phyloP scores from a whole-genome alignment of 2,797 vertebrate genomes.

The Manis crassicaudata region DNA sequence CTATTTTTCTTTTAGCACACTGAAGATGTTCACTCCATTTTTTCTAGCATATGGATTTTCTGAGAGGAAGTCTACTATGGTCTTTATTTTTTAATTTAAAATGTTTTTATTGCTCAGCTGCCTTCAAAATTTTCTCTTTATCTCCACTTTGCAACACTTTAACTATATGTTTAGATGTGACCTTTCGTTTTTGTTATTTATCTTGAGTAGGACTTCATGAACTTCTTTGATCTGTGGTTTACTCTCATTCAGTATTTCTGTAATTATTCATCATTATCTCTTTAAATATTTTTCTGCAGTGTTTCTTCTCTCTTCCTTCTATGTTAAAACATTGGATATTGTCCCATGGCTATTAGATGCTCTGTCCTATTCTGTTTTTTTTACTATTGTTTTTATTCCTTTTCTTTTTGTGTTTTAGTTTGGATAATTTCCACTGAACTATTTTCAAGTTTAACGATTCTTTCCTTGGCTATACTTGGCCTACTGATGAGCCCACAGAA shows the following conservation, averaged over 20 bases:
- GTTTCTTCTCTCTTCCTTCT: not conserved
- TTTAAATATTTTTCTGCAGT: not conserved
- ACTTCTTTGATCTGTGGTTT: not conserved
- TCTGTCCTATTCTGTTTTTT: not conserved
- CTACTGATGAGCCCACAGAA: not conserved
- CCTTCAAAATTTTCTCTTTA: not conserved
- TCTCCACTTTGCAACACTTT: not conserved
- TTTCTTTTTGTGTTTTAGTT: conserved; percentile 14
- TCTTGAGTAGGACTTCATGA: not conserved
- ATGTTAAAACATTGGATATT: not conserved
- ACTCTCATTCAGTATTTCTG: not conserved
- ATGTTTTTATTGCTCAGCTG: not conserved
- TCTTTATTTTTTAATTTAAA: not conserved
- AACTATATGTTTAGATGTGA: not conserved
- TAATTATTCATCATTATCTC: not conserved
- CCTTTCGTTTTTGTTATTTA: not conserved
- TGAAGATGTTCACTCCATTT: not conserved
- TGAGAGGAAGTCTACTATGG: not conserved
- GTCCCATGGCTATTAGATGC: not conserved
- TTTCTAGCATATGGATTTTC: not conserved
- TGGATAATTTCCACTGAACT: not conserved
- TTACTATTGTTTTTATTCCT: not conserved
- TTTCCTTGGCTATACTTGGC: not conserved
- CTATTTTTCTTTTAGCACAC: not conserved
- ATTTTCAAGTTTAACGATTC: not conserved